A percentile compares a stretch with the other conserved stretches of the same genome.
Conservation (phyloP, 1,140 invertebrate species). For the Halesus radiatus region DNA sequence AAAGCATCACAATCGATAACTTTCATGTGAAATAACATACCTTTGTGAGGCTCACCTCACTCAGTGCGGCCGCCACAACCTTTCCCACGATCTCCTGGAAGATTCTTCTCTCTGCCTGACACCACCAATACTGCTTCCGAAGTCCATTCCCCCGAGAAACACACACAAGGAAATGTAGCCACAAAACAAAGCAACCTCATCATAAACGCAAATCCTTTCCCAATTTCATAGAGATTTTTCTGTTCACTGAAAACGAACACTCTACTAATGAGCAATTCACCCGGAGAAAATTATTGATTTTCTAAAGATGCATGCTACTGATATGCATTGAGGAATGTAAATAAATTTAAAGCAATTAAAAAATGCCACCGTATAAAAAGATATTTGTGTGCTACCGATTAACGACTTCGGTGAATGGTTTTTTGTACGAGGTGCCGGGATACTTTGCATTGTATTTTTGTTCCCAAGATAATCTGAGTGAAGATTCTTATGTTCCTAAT, state of each 20-base stretch:
- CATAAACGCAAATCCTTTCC: neutral
- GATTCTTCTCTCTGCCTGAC: constrained; percentile 1
- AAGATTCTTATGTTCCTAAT: constrained; percentile 30
- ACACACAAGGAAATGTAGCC: neutral
- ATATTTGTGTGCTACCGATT: neutral
- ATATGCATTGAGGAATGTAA: no score
- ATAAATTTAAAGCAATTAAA: no score
- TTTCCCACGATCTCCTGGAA: constrained; percentile 22
- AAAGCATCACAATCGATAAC: constrained; percentile 35
- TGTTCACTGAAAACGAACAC: no score
- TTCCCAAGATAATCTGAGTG: constrained; percentile 10
- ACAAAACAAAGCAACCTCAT: constrained; percentile 11
- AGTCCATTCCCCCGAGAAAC: neutral
- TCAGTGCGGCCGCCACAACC: constrained; percentile 1
- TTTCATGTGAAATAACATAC: constrained; percentile 35
- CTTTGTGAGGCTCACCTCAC: constrained; percentile 13
- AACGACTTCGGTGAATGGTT: neutral
- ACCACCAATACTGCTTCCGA: constrained; percentile 25
- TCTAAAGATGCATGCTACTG: no score
- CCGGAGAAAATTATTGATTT: no score
- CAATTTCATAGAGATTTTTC: no score
- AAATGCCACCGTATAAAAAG: no score
- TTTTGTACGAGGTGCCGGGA: constrained; percentile 5
- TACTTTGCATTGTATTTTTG: neutral
- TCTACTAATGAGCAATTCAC: no score